Base-by-base conservation (phyloP, 1,140 invertebrate species). In the Drosophila oshimai region DNA sequence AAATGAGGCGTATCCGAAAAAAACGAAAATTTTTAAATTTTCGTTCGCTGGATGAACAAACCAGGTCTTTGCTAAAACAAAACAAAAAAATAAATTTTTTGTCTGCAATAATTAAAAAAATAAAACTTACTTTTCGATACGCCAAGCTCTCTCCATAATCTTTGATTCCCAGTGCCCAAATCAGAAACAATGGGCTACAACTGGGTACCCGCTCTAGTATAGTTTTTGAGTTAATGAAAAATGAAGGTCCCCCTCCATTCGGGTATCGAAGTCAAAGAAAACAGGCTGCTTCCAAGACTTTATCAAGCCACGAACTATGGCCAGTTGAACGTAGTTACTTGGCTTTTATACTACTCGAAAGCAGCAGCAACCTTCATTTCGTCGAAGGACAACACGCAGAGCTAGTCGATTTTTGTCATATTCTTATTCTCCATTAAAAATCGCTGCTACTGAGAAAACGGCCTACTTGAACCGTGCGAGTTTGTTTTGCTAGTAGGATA, bases 281-380 rank as follows among this genome's bases (percentile, higher is more conserved):
- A 74, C 34, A 1, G 67, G 67, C 13, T 70, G 71, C 10, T 65
- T 74, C 67, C 67, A 74, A 1, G 31, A 53, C 13, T 45, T 57
- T 12, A 58, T 70, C 4, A 74, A 44, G 3, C 67, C 53, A n/a
- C 58, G 58, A 12, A 41, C 47, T 9, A 68, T 55, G 4, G 45
- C 44, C 13, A 71, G 24, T 31, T 60, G 46, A 1, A 65, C 67
- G 10, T 33, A 53, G 12, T 55, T 71, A 6, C 1, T 41, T 34
- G 57, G 45, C n/a, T 54, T 31, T 10, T 49, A 12, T 6, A 15
- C 10, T 28, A 17, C 9, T 74, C 67, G 12, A 18, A 55, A 6
- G 18, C 31, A 18, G 33, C 33, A 24, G 34, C n/a, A 13, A 74
- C 20, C 26, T 57, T 46, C 24, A 74, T 74, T 34, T 70, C 53